Conservation (phyloP, 2,113 vertebrate genomes). For the Prionailurus viverrinus region DNA sequence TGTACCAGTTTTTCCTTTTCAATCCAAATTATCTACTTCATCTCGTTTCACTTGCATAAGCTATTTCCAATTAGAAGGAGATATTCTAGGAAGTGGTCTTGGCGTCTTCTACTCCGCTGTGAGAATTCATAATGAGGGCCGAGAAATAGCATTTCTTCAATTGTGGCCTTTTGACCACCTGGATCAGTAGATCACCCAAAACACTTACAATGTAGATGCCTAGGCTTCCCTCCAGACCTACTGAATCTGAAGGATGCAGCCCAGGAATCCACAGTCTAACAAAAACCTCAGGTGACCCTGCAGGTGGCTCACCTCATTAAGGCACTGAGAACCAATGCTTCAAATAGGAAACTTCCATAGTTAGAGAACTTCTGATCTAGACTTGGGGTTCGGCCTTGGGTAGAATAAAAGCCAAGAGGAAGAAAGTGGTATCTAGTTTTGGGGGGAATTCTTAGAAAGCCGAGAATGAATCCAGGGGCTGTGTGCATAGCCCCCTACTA, state of each 20-base stretch:
- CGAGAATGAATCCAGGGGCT: conserved; percentile 27
- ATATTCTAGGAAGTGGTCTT: not conserved
- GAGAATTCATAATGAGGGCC: conserved; percentile 14
- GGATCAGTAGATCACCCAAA: not conserved
- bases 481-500: not conserved
- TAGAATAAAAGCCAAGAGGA: conserved; percentile 18
- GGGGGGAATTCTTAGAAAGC: conserved; percentile 4
- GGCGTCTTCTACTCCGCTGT: conserved; percentile 17
- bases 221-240: not conserved
- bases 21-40: conserved; percentile 45
- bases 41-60: conserved; percentile 41
- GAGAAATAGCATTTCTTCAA: conserved; percentile 42
- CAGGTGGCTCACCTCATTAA: not conserved
- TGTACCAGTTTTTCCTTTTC: conserved; percentile 31
- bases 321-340: not conserved
- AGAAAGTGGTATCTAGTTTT: not conserved
- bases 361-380: not conserved
- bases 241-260: not conserved
- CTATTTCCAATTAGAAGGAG: conserved; percentile 39
- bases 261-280: not conserved
- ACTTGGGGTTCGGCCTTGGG: not conserved
- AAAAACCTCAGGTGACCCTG: not conserved
- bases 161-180: not conserved
- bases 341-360: not conserved
- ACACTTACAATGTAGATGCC: not conserved